Evolutionary conservation across 2,113 vertebrate species (phyloP).

Genomic region (Ophiodon elongatus): DNA sequence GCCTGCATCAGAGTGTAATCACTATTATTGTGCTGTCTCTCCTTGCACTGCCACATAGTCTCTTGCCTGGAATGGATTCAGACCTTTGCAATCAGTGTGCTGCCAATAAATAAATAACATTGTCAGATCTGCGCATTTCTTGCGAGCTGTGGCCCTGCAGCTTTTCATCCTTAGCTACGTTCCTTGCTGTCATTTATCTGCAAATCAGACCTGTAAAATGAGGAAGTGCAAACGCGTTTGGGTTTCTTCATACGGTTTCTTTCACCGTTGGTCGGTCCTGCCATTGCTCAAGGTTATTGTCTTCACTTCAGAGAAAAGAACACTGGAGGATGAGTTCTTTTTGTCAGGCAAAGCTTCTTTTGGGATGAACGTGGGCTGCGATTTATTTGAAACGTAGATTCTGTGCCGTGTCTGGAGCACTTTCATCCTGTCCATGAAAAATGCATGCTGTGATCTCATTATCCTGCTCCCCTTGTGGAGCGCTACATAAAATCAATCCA

Average conservation of each 20-base stretch:
- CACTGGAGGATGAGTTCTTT: conserved; percentile 50
- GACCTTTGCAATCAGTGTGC: neutral
- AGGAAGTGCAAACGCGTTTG: neutral
- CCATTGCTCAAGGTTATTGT: conserved; percentile 24
- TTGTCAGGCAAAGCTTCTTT: conserved; percentile 35
- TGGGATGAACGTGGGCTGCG: conserved; percentile 39
- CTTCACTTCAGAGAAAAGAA: conserved; percentile 22
- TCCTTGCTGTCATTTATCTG: neutral
- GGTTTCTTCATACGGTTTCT: neutral
- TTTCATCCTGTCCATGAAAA: conserved; percentile 76
- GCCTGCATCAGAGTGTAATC: conserved; percentile 64
- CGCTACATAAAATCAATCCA: conserved; percentile 67
- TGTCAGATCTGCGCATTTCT: neutral
- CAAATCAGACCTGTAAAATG: conserved; percentile 6
- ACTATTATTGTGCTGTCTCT: conserved; percentile 59
- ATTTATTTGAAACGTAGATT: conserved; percentile 75
- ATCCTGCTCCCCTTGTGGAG: conserved; percentile 61
- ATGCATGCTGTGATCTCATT: conserved; percentile 76
- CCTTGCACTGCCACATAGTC: conserved; percentile 38
- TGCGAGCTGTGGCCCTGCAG: neutral
- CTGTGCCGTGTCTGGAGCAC: conserved; percentile 39
- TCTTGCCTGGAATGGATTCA: neutral
- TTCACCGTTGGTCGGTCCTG: conserved; percentile 21
- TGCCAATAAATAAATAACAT: neutral
- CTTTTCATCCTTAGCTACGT: neutral